Percentiles rank a stretch among this genome's conserved stretches.
phyloP scores from a whole-genome alignment of 2,113 vertebrate genomes.

The Canis aureus region DNA sequence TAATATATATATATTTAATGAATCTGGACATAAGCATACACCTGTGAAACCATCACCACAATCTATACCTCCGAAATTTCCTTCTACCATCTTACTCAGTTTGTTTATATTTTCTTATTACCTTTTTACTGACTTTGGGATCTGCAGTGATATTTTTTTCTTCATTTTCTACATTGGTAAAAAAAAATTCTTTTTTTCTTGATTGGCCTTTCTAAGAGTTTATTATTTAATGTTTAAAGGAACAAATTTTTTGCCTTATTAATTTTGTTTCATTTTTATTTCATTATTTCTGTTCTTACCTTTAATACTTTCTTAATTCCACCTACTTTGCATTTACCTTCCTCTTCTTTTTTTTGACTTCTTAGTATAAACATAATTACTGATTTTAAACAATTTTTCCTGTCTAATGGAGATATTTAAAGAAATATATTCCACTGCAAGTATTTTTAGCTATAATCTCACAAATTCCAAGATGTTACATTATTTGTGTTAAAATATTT shows the following conservation, averaged over 20 bases:
- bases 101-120: not conserved
- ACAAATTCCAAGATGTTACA: not conserved
- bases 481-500: not conserved
- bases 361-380: not conserved
- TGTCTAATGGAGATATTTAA: not conserved
- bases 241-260: not conserved
- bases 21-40: not conserved
- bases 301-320: not conserved
- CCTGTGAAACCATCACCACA: not conserved
- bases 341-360: not conserved
- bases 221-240: not conserved
- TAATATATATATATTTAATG: not conserved
- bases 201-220: not conserved
- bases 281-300: not conserved
- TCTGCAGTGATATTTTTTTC: not conserved
- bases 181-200: not conserved
- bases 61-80: accelerated
- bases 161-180: not conserved
- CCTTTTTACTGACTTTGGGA: not conserved
- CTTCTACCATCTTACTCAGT: accelerated
- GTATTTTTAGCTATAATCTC: not conserved
- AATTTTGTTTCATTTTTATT: not conserved
- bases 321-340: not conserved
- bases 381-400: not conserved
- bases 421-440: not conserved